These are phyloP conservation scores for Antitype chi DNA, from an alignment of 2,888 invertebrate species.

Conservation along the genomic window DNA sequence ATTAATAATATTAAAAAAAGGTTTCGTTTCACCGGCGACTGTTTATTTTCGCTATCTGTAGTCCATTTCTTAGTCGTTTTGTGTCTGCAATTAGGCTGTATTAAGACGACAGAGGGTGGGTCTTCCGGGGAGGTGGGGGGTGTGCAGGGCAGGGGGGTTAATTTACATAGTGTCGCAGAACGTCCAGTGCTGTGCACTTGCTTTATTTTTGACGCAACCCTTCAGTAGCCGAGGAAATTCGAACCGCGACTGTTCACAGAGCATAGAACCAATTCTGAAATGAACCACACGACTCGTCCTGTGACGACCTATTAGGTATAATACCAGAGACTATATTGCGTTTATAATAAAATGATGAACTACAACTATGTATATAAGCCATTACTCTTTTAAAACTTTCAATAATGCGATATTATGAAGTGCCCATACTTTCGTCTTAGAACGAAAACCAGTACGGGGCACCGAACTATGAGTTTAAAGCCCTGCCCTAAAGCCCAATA, in stretches of 20 bases:
- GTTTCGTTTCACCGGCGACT: conserved; percentile 13
- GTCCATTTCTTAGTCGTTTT: conserved; percentile 46
- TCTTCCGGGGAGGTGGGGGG: neutral
- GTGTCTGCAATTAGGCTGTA: conserved; percentile 55
- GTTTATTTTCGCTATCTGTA: conserved; percentile 46
- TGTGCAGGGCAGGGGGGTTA: neutral
- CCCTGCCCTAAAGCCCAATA: no score
- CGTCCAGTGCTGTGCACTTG: conserved; percentile 32
- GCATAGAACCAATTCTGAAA: neutral
- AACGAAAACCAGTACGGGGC: no score
- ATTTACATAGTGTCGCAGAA: conserved; percentile 42
- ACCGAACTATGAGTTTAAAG: no score
- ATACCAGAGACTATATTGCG: neutral
- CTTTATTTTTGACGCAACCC: conserved; percentile 18
- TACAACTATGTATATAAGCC: neutral
- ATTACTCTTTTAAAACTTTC: neutral
- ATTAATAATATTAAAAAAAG: conserved; percentile 19
- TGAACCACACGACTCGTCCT: neutral
- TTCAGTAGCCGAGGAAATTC: neutral
- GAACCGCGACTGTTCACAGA: neutral
- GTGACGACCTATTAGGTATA: neutral
- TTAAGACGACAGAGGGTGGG: conserved; percentile 33
- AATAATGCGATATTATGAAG: no score
- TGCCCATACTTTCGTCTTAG: no score
- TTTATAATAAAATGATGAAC: neutral